phyloP scores from a whole-genome alignment of 1,140 invertebrate species.

The Planococcus citri region DNA sequence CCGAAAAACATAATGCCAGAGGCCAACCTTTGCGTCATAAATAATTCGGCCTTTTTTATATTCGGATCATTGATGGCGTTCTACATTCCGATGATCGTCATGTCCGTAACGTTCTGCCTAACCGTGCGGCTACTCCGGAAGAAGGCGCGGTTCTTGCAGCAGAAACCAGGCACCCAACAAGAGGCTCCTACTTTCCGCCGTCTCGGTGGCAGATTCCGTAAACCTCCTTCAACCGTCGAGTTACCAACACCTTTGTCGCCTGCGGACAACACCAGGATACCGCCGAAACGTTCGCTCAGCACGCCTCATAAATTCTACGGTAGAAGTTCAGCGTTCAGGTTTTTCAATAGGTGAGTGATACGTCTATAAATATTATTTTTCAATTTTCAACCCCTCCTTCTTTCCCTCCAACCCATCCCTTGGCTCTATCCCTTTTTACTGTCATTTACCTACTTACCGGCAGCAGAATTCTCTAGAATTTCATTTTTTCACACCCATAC shows the following conservation, averaged over 20 bases:
- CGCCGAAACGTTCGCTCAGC: neutral
- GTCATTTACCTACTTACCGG: no score
- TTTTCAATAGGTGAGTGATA: neutral
- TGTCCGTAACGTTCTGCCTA: slow-evolving; percentile 77
- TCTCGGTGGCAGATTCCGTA: slow-evolving; percentile 35
- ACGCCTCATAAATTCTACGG: slow-evolving; percentile 1
- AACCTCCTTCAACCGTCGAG: slow-evolving; percentile 24
- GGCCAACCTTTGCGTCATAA: slow-evolving; percentile 60
- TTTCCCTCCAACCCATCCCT: no score
- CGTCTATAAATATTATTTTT: no score
- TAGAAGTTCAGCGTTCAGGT: neutral
- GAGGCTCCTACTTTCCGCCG: slow-evolving; percentile 23
- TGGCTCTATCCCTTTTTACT: no score
- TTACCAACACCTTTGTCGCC: neutral
- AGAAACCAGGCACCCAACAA: slow-evolving; percentile 31
- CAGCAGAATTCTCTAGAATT: no score
- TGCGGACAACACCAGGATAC: neutral
- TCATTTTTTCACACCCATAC: no score
- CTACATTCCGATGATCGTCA: slow-evolving; percentile 85
- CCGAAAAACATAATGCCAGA: slow-evolving; percentile 62
- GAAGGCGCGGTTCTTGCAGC: slow-evolving; percentile 51
- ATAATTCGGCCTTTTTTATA: slow-evolving; percentile 73
- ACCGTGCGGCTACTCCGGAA: slow-evolving; percentile 71
- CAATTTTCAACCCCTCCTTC: neutral
- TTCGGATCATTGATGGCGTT: slow-evolving; percentile 81